A percentile compares a stretch with the other conserved stretches of the same genome.
phyloP scores from a whole-genome alignment of 2,113 vertebrate species.

The Anser brachyrhynchus region DNA sequence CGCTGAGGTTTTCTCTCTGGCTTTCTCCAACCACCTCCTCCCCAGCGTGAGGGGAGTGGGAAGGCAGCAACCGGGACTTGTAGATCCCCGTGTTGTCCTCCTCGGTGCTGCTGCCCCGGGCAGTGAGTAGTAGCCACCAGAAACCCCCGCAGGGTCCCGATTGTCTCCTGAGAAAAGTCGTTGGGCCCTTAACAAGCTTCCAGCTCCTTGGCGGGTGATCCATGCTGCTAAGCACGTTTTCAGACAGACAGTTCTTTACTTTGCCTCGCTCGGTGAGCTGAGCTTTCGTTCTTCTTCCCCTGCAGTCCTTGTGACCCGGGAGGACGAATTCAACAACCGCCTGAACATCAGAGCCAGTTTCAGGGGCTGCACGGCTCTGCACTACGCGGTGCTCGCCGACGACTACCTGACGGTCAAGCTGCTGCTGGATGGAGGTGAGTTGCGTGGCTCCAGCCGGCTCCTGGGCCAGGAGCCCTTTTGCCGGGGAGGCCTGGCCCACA shows the following conservation, averaged over 20 bases:
- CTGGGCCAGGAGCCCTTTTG: neutral
- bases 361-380: slow-evolving; percentile 90
- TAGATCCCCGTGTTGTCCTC: neutral
- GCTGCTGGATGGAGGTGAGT: slow-evolving; percentile 89
- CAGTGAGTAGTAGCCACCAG: neutral
- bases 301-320: slow-evolving; percentile 90
- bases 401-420: slow-evolving; percentile 80
- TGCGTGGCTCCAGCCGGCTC: rapidly evolving
- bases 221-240: neutral
- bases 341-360: slow-evolving; percentile 92
- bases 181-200: neutral
- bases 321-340: slow-evolving; percentile 94
- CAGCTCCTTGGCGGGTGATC: neutral
- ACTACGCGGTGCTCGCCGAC: slow-evolving; percentile 91
- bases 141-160: rapidly evolving
- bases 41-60: neutral
- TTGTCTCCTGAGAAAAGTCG: neutral
- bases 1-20: neutral
- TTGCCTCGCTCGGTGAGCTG: neutral
- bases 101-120: neutral
- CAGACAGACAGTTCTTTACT: rapidly evolving
- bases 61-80: neutral
- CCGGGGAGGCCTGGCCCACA: neutral
- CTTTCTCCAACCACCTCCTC: neutral
- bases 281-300: neutral